phyloP scores from a whole-genome alignment of 30 jellyfish, hydroid and myxozoan genomes.

The Catostylus mosaicus region DNA sequence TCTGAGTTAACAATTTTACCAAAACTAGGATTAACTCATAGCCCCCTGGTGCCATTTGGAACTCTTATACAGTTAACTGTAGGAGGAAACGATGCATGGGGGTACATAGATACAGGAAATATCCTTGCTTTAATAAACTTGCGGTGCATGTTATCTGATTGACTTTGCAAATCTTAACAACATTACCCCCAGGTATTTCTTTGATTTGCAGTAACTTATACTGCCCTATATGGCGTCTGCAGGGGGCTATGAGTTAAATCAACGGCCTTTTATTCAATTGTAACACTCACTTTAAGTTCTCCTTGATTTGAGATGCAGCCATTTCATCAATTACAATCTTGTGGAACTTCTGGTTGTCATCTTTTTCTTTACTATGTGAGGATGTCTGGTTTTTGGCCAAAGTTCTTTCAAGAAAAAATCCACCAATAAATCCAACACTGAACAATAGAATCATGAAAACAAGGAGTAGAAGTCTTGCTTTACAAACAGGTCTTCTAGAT shows the following conservation, averaged over 20 bases:
- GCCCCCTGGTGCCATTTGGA: too few relatives aligned
- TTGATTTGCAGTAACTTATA: neutral
- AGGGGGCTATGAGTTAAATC: neutral
- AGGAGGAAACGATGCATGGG: too few relatives aligned
- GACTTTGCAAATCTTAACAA: neutral
- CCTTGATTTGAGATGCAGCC: constrained; percentile 50
- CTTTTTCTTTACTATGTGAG: too few relatives aligned
- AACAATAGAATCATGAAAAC: constrained; percentile 15
- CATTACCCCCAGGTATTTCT: neutral
- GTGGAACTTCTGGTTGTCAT: constrained; percentile 28
- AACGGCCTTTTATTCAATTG: neutral
- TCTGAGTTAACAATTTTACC: too few relatives aligned
- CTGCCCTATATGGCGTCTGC: neutral
- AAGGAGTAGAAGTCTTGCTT: constrained; percentile 11
- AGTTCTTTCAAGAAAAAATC: constrained; percentile 21
- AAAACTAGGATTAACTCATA: too few relatives aligned
- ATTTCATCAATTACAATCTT: constrained; percentile 24
- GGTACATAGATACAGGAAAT: too few relatives aligned
- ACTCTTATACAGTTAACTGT: too few relatives aligned
- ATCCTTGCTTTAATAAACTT: neutral
- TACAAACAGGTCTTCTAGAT: too few relatives aligned
- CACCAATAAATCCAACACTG: constrained; percentile 42
- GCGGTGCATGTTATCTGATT: neutral
- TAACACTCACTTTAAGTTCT: constrained; percentile 36
- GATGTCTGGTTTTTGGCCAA: neutral